Evolutionary conservation across 2,113 vertebrate species (phyloP).

Genomic region (Pseudonaja textilis): DNA sequence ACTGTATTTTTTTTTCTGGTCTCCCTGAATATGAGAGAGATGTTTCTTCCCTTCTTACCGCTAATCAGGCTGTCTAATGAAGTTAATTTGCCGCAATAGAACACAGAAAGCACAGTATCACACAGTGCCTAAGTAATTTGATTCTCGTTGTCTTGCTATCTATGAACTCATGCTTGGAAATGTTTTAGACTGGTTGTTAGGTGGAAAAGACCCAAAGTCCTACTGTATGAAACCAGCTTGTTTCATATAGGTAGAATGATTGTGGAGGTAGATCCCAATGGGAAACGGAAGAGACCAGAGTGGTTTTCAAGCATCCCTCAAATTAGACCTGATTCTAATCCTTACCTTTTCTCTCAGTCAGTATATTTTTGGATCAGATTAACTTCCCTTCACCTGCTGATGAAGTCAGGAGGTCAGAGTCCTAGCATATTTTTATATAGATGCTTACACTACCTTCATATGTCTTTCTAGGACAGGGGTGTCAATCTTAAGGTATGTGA

Average conservation of each 20-base stretch:
- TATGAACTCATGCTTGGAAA: neutral
- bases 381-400: neutral
- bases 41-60: neutral
- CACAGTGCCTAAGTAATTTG: neutral
- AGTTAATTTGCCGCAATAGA: neutral
- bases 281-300: neutral
- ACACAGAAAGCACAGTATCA: neutral
- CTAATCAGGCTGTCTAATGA: neutral
- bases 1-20: neutral
- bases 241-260: neutral
- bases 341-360: neutral
- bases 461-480: neutral
- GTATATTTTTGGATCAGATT: neutral
- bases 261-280: neutral
- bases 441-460: neutral
- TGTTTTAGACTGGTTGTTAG: neutral
- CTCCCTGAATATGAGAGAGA: neutral
- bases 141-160: neutral
- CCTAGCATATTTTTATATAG: neutral
- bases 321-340: neutral
- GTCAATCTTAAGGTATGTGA: too few species aligned
- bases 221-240: neutral
- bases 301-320: neutral
- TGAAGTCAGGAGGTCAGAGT: neutral
- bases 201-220: too few species aligned